Conservation (phyloP, 2,113 vertebrate species). For the Buteo buteo region DNA sequence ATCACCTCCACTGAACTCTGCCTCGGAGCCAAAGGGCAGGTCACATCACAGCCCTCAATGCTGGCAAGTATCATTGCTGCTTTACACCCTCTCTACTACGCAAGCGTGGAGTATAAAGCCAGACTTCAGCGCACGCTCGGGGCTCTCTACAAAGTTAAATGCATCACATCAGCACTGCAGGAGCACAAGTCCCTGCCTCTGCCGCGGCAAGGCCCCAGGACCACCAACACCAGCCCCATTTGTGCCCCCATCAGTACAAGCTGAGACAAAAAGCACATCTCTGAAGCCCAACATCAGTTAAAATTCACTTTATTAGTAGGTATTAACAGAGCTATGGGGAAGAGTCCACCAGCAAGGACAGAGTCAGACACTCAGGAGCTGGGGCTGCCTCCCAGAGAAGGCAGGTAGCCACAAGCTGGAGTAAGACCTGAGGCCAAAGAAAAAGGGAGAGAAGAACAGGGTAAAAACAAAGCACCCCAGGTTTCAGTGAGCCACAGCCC, state of each 20-base stretch:
- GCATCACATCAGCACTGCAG: rapidly evolving
- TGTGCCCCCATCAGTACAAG: neutral
- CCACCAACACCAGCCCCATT: no score
- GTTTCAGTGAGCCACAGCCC: no score
- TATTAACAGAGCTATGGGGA: no score
- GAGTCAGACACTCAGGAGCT: rapidly evolving
- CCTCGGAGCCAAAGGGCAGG: neutral
- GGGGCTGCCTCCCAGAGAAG: neutral
- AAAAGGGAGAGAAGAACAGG: no score
- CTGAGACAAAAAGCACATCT: neutral
- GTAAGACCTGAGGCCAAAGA: neutral
- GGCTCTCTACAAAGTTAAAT: no score
- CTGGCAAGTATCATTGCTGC: rapidly evolving
- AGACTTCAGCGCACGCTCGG: rapidly evolving
- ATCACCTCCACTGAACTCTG: neutral
- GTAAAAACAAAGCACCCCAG: no score
- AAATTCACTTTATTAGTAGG: no score
- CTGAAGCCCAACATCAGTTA: rapidly evolving
- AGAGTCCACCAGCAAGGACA: no score
- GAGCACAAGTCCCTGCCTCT: neutral
- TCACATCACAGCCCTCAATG: neutral
- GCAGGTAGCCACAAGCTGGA: neutral
- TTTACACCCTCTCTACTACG: neutral
- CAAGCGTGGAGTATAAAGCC: rapidly evolving
- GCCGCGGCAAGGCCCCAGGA: no score